Conservation (phyloP, 2,888 invertebrate species). For the Ichneumoninae sp. region DNA sequence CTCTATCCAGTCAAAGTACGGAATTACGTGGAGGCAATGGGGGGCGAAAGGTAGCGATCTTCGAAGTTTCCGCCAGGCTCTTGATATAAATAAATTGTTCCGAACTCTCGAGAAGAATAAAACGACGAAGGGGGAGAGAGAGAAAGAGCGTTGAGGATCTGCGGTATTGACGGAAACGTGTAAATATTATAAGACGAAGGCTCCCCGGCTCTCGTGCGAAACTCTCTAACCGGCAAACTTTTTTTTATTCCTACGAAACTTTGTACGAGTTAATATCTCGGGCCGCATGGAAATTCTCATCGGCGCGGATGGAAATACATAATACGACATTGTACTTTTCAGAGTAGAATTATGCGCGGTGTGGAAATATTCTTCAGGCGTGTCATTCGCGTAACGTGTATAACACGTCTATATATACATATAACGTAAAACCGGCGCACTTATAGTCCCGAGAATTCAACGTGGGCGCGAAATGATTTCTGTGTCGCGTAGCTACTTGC, state of each 20-base stretch:
- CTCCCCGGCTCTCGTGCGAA: not conserved
- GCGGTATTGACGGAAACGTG: constrained; percentile 40
- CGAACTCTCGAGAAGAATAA: not conserved
- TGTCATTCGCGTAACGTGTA: not conserved
- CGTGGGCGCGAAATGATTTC: constrained; percentile 2
- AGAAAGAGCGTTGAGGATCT: not conserved
- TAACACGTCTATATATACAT: not conserved
- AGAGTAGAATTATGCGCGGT: not conserved
- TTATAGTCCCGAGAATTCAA: constrained; percentile 4
- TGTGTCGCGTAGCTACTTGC: not conserved
- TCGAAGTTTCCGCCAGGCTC: not conserved
- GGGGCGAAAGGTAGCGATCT: not conserved
- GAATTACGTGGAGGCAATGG: constrained; percentile 1
- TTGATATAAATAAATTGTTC: constrained; percentile 2
- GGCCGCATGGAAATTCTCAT: not conserved
- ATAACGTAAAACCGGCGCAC: not conserved
- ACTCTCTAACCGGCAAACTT: constrained; percentile 11
- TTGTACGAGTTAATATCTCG: not conserved
- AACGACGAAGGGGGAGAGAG: not conserved
- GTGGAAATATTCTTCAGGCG: not conserved
- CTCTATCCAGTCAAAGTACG: not conserved
- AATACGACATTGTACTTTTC: not conserved
- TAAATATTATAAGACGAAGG: constrained; percentile 58
- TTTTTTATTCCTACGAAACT: not conserved
- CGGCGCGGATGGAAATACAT: not conserved